Evolutionary conservation across 2,797 vertebrate species (phyloP), one percentile per base, ranked within the genome.

Genomic region (Threskiornis aethiopicus): DNA sequence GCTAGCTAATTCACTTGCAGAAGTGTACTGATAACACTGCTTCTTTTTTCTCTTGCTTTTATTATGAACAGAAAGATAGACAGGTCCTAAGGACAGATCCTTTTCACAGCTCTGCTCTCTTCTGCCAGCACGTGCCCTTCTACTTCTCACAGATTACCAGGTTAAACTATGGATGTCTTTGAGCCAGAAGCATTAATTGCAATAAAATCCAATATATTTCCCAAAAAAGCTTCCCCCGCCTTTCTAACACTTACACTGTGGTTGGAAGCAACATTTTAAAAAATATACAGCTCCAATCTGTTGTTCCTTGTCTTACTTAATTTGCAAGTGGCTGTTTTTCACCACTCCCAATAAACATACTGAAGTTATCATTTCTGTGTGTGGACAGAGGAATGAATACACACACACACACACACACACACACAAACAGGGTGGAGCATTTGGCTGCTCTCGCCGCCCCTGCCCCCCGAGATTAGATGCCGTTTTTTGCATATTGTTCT

Each of bases 1-100:
- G 98, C 98, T 98, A 98, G 98, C 98, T 99, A 99, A 99, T 99
- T 99, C 98, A 98, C 98, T 98, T 98, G 98, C 97, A 97, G 97
- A 99, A 98, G 98, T 98, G 98, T 97, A 96, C 98, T 98, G 98
- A 98, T 98, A 99, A 99, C 98, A 95, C 90, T 89, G 89, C 87
- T 90, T 69, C 73, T 89, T 98, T 97, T 96, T 96, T 92, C 94
- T 90, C 89, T 86, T 96, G 94, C 95, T 97, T 96, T 97, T 97
- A 97, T 97, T 97, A 92, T 95, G 95, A 95, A 86, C 65, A 96
- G 90, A 95, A 95, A 97, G 98, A 99, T 94, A 97, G 98, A 98
- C 98, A 98, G 98, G 96, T 98, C 98, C 98, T 96, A 86, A 97
- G 94, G 95, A 97, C 92, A 94, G 95, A 98, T 89, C 77, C 69